Percentiles rank a stretch among this genome's conserved stretches.
Evolutionary conservation across 2,797 vertebrate species (phyloP).

Genomic region (Cirrhinus molitorella): DNA sequence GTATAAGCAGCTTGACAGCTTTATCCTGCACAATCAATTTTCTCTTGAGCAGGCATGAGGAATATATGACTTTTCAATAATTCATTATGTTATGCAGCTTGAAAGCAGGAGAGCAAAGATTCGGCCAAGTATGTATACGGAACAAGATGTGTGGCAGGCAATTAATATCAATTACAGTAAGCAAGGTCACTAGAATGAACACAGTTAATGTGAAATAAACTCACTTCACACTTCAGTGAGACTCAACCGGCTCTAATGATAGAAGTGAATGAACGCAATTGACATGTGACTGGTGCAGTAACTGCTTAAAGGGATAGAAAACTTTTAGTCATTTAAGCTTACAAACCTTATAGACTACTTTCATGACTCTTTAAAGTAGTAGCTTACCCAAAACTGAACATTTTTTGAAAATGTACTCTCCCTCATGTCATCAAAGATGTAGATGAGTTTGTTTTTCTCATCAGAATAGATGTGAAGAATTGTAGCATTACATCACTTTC

Average conservation of each 20-base stretch:
- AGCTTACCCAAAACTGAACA: neutral
- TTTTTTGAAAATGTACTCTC: neutral
- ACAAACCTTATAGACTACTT: too few relatives aligned
- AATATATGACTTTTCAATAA: constrained; percentile 46
- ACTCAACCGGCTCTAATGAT: constrained; percentile 41
- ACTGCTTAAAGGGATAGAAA: constrained; percentile 11
- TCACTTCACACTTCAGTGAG: constrained; percentile 71
- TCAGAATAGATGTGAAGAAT: neutral
- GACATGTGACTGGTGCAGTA: neutral
- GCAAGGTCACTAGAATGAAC: constrained; percentile 75
- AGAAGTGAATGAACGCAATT: constrained; percentile 13
- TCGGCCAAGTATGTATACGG: constrained; percentile 30
- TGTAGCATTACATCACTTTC: neutral
- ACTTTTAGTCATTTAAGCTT: too few relatives aligned
- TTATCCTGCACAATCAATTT: constrained; percentile 38
- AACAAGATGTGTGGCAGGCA: constrained; percentile 70
- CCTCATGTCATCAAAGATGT: neutral
- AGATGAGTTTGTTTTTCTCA: neutral
- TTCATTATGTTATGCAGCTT: constrained; percentile 36
- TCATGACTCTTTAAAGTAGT: neutral
- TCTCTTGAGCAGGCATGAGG: constrained; percentile 36
- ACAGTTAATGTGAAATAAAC: constrained; percentile 59
- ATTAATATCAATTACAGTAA: constrained; percentile 81
- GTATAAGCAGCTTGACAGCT: constrained; percentile 31
- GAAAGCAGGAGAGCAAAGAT: constrained; percentile 10